These are phyloP conservation scores for Drosophila burlai DNA, from an alignment of 1,140 invertebrate genomes.

Conservation along the genomic window DNA sequence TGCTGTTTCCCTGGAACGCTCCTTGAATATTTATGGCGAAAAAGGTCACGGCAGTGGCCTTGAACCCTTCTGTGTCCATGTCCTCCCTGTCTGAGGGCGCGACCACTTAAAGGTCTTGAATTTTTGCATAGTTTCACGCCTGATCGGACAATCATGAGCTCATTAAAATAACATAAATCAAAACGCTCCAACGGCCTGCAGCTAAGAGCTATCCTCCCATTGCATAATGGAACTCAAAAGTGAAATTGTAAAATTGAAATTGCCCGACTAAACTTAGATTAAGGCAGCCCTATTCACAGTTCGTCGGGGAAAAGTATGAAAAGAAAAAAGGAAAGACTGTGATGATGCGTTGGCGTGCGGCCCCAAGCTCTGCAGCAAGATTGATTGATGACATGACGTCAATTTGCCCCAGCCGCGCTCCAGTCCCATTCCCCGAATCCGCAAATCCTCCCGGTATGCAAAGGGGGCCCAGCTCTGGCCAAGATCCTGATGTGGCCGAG, in stretches of 20 bases:
- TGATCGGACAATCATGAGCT: constrained; percentile 40
- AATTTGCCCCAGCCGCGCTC: constrained; percentile 60
- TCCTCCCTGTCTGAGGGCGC: constrained; percentile 3
- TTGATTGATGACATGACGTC: constrained; percentile 81
- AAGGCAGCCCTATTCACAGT: constrained; percentile 44
- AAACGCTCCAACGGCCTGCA: constrained; percentile 38
- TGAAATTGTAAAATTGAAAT: constrained; percentile 43
- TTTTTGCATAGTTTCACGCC: constrained; percentile 41
- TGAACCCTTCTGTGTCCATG: constrained; percentile 49
- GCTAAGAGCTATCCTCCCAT: constrained; percentile 4
- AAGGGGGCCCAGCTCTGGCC: constrained; percentile 17
- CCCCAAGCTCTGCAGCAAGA: constrained; percentile 62
- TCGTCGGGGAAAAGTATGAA: constrained; percentile 24
- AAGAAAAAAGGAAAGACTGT: constrained; percentile 37
- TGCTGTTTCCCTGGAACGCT: constrained; percentile 8
- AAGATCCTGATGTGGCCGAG: constrained; percentile 13
- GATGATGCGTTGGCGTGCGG: constrained; percentile 61
- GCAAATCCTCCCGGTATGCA: constrained; percentile 50
- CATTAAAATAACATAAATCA: constrained; percentile 83
- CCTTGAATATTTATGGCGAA: constrained; percentile 54
- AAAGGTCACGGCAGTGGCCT: constrained; percentile 63
- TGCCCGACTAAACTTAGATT: constrained; percentile 32
- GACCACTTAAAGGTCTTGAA: constrained; percentile 24
- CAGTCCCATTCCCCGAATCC: constrained; percentile 6
- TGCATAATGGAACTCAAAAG: constrained; percentile 58